Conservation (phyloP, 2,888 invertebrate species). For the Tenthredo livida region DNA sequence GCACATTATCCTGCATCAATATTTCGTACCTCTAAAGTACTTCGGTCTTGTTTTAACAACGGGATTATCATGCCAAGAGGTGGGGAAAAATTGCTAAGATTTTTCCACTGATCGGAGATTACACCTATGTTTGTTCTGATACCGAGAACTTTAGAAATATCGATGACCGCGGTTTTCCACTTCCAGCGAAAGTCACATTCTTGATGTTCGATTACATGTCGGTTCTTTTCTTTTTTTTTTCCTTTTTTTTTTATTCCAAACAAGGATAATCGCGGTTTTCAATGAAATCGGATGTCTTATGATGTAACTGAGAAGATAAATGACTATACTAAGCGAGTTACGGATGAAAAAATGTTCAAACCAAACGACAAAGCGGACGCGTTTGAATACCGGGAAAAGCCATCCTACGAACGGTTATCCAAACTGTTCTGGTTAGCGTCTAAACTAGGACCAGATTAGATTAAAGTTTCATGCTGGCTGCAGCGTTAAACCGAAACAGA, state of each 20-base stretch:
- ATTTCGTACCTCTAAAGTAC: neutral
- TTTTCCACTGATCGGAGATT: neutral
- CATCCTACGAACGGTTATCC: conserved; percentile 39
- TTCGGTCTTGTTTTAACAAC: neutral
- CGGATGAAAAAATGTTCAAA: conserved; percentile 3
- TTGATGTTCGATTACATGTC: neutral
- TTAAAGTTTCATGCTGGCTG: conserved; percentile 37
- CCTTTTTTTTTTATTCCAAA: neutral
- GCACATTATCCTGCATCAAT: neutral
- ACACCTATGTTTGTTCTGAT: neutral
- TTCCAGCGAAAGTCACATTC: neutral
- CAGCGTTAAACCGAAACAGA: conserved; percentile 12
- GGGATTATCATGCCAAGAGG: neutral
- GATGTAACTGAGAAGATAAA: neutral
- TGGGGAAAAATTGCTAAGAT: neutral
- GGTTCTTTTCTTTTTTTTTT: neutral
- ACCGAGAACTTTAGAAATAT: neutral
- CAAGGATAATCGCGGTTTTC: neutral
- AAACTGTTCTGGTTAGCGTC: conserved; percentile 52
- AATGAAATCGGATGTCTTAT: neutral
- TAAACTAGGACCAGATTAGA: conserved; percentile 50
- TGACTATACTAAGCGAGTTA: neutral
- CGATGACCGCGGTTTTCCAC: neutral
- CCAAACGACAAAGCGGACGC: neutral
- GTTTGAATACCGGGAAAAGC: conserved; percentile 21